Percentiles rank a stretch among this genome's conserved stretches.
These are phyloP conservation scores for Psylliodes chrysocephalus DNA, from an alignment of 2,888 invertebrate species.

Conservation along the genomic window DNA sequence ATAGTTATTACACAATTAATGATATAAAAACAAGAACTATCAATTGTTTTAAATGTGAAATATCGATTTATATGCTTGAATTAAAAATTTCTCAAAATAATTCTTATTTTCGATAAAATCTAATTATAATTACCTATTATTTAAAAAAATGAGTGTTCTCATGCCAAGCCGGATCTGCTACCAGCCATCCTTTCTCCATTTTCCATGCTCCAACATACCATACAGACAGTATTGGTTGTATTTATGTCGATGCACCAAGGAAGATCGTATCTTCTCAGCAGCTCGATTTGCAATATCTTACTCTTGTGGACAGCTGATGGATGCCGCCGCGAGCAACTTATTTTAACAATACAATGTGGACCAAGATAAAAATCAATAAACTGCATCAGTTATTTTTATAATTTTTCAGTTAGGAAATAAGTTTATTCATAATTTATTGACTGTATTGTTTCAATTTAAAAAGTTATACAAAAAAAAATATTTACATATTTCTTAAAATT, in stretches of 20 bases:
- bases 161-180: not conserved
- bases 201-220: slow-evolving; percentile 30
- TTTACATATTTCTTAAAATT: too few species aligned
- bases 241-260: slow-evolving; percentile 52
- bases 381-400: too few species aligned
- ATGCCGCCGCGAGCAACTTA: slow-evolving; percentile 42
- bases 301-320: slow-evolving; percentile 52
- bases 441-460: too few species aligned
- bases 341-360: not conserved
- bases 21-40: not conserved
- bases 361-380: not conserved
- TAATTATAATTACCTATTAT: too few species aligned
- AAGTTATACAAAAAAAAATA: too few species aligned
- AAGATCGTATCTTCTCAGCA: slow-evolving; percentile 51
- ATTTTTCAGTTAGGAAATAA: too few species aligned
- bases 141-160: too few species aligned
- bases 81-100: not conserved
- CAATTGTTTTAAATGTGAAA: not conserved
- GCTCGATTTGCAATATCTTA: slow-evolving; percentile 57
- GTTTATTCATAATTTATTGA: too few species aligned
- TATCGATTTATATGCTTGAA: not conserved
- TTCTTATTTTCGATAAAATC: not conserved
- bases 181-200: slow-evolving; percentile 2
- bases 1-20: too few species aligned
- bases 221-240: slow-evolving; percentile 46